Conservation (phyloP, 1,140 invertebrate species). For the Xylocopa sonorina region DNA sequence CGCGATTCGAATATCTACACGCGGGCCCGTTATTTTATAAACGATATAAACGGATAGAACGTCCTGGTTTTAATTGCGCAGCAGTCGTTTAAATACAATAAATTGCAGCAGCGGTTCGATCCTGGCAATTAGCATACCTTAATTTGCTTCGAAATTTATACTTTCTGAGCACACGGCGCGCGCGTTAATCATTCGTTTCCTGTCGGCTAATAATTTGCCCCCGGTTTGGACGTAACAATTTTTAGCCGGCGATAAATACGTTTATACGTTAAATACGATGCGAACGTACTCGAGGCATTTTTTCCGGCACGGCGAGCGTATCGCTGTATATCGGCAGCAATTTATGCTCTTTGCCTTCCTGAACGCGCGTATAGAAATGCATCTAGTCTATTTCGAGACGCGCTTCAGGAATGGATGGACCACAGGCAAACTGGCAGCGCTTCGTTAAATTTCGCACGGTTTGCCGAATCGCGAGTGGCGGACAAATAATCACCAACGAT, state of each 20-base stretch:
- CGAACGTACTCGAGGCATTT: not conserved
- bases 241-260: not conserved
- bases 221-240: too few species aligned
- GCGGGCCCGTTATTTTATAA: not conserved
- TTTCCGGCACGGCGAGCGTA: too few species aligned
- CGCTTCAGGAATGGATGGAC: too few species aligned
- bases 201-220: not conserved
- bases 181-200: not conserved
- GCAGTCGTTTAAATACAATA: not conserved
- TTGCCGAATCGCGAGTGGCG: too few species aligned
- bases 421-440: too few species aligned
- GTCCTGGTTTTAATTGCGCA: not conserved
- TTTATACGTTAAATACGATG: not conserved
- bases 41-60: not conserved
- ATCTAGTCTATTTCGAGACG: too few species aligned
- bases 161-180: not conserved
- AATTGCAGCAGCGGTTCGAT: not conserved
- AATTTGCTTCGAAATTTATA: slow-evolving; percentile 7
- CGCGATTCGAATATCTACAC: not conserved
- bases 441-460: too few species aligned
- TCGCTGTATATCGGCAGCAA: not conserved
- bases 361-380: too few species aligned
- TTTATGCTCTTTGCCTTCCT: too few species aligned
- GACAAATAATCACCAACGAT: too few species aligned
- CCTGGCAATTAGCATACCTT: slow-evolving; percentile 9